Base-by-base conservation (phyloP, 2,888 invertebrate genomes). In the Epistrophella euchroma region DNA sequence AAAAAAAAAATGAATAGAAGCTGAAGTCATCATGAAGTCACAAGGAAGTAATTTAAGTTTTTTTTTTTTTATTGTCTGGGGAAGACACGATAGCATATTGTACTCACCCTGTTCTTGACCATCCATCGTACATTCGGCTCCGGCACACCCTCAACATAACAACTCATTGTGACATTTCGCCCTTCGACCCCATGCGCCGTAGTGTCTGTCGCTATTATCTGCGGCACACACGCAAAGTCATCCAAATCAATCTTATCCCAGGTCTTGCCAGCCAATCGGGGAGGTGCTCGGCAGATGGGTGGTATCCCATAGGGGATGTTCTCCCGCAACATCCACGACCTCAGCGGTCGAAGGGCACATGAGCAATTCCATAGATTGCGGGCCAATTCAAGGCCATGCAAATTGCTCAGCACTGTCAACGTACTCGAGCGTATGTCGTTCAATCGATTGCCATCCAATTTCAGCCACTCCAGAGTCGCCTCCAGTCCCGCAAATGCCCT, bases 281-380 rank as follows among this genome's bases (percentile, higher is more conserved):
- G 92, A 0, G 97, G 97, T 37, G 93, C 91, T 56, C 94, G 94
- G 89, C 97, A 97, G 3, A 95, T 93, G 0, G 97, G 96, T 10
- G 95, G 95, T 68, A 94, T 93, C 35, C 94, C 95, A 75, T 95
- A 95, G 7, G 97, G 97, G 43, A 97, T 95, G 90, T 97, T 97
- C 90, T 95, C 94, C 78, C 94, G 93, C 84, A 96, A 92, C 96
- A 97, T 96, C 97, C 97, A 97, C 89, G 96, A 95, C 25, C 96
- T 93, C 85, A 97, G 91, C 0, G 96, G 96, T 73, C 96, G 93
- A 81, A 97, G 91, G 32, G 94, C 94, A 91, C 97, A 97, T 52
- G 96, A 95, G 91, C 97, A 97, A 91, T 96, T 96, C 96, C 97
- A 97, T 0, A 96, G 96, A 92, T 97, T 97, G 81, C 94, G 94